Percentiles rank a stretch among this genome's conserved stretches.
These are phyloP conservation scores for Centropus unirufus DNA, from an alignment of 2,113 vertebrate species.

Conservation along the genomic window DNA sequence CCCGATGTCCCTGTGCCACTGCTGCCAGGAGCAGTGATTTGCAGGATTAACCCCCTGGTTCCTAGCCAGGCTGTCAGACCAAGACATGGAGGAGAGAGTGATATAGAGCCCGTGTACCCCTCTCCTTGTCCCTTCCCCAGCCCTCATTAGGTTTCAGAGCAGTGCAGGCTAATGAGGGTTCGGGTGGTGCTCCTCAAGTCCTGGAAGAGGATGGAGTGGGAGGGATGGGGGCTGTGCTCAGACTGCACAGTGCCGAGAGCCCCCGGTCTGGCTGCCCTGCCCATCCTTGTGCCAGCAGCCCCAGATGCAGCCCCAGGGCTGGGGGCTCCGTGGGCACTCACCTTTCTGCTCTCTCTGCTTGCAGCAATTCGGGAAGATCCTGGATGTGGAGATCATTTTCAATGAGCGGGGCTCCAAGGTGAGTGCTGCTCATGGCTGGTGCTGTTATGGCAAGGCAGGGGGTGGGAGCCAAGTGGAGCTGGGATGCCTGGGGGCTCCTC, in stretches of 20 bases:
- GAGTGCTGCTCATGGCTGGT: constrained; percentile 73
- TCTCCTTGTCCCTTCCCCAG: neutral
- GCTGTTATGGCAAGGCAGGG: neutral
- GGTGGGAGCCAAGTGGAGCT: constrained; percentile 20
- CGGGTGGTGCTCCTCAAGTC: neutral
- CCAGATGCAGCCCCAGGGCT: neutral
- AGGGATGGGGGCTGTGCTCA: neutral
- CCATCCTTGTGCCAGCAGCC: neutral
- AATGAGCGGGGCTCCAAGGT: constrained; percentile 98
- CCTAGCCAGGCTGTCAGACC: fast-evolving
- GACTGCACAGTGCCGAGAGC: neutral
- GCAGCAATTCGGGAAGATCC: constrained; percentile 97
- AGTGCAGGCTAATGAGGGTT: neutral
- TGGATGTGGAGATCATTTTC: constrained; percentile 99
- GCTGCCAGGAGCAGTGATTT: neutral
- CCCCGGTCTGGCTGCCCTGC: neutral
- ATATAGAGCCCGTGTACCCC: neutral
- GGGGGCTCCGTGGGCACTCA: neutral
- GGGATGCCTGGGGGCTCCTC: constrained; percentile 50
- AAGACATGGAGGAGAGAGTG: fast-evolving
- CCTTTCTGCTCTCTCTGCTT: constrained; percentile 59
- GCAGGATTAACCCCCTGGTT: neutral
- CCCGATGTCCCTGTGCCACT: fast-evolving
- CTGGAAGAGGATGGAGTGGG: neutral
- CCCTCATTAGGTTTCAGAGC: neutral